Base-by-base conservation (phyloP, 2,888 invertebrate genomes). In the Xanthorhoe designata region DNA sequence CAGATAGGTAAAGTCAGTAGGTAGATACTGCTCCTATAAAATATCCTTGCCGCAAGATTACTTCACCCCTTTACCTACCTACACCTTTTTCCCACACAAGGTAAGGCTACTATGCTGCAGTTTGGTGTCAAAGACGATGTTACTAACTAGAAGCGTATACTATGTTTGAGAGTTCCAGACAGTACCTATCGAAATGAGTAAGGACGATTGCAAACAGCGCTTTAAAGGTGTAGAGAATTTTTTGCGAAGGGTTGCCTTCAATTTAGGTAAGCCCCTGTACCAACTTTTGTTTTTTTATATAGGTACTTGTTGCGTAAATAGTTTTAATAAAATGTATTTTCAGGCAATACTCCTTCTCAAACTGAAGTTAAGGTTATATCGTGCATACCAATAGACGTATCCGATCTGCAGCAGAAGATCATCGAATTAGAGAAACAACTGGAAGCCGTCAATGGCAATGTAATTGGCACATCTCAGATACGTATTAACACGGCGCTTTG, bases 321-420 rank as follows among this genome's bases (percentile, higher is more conserved):
- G 24, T 56, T 45, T n/a, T 45, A 19, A 4, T 5, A 42, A 3
- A 19, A 1, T 50, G 10, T 6, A 10, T 18, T 81, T 84, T 68
- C 74, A 92, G 92, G 92, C 24, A 93, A 93, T 66, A 82, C 88
- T 9, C 87, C 89, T 24, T 92, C 92, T 1, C 89, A 89, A 70
- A 92, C 92, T 0, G 92, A 92, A 78, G 92, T 93, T 1, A 92
- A 92, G 81, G 89, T 93, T 61, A 90, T 92, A 77, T 93, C 92
- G 17, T 93, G 92, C 71, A 91, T 93, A 76, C 92, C 92, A 5
- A 90, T 92, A 69, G 92, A 93, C 70, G 92, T 92, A 3, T 87
- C 91, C 9, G 92, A 92, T 65, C 79, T 92, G 47, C 92, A 92
- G 70, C 84, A 90, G 69, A 89, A 86, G 67, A 91, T 93, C 2